These are phyloP conservation scores for Pogonophryne albipinna DNA, from an alignment of 2,797 vertebrate species.

Conservation along the genomic window DNA sequence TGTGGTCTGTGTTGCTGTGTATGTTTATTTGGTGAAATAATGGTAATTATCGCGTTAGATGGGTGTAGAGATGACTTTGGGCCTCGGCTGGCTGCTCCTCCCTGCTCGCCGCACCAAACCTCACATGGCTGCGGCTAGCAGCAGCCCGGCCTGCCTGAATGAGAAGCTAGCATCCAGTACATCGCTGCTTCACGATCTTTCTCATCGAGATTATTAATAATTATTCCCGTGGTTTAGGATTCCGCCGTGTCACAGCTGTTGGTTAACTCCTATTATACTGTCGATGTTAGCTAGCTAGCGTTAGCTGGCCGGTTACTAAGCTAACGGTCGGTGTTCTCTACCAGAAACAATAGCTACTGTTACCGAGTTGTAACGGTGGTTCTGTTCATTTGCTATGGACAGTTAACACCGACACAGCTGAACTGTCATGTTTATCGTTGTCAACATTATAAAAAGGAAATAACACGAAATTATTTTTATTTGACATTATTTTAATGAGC, in stretches of 20 bases:
- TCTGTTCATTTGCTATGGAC: not conserved
- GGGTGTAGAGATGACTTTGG: slow-evolving; percentile 60
- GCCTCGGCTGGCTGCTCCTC: slow-evolving; percentile 62
- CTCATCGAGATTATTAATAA: rapidly evolving
- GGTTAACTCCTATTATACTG: not conserved
- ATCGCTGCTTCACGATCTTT: rapidly evolving
- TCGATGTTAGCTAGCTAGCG: not conserved
- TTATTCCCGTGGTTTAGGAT: rapidly evolving
- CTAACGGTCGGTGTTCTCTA: slow-evolving; percentile 1
- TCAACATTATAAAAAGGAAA: not conserved
- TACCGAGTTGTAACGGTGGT: not conserved
- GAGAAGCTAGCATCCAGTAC: rapidly evolving
- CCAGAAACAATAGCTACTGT: not conserved
- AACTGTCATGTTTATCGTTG: rapidly evolving
- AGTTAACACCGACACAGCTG: rapidly evolving
- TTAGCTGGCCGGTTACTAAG: slow-evolving; percentile 33
- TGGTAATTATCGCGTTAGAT: not conserved
- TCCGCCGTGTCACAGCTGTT: not conserved
- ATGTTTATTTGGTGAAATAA: not conserved
- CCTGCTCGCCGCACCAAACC: slow-evolving; percentile 45
- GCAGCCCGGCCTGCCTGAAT: not conserved
- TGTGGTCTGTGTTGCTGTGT: rapidly evolving
- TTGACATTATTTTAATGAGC: too few species aligned
- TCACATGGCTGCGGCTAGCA: slow-evolving; percentile 76
- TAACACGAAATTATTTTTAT: too few species aligned